phyloP scores from a whole-genome alignment of 2,113 vertebrate species.

The Periophthalmodon schlosseri region DNA sequence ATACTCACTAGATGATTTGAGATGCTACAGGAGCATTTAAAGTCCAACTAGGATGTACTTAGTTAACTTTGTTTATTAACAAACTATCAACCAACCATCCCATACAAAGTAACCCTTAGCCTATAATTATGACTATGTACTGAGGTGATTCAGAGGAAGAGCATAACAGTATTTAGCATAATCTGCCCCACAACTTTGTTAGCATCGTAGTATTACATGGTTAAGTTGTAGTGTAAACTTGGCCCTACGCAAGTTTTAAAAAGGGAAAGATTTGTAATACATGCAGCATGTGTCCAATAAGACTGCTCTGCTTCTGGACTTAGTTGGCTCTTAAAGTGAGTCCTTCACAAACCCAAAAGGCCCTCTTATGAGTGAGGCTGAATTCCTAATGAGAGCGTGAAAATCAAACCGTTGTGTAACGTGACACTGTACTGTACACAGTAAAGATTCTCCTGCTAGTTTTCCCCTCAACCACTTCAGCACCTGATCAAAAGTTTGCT shows the following conservation, averaged over 20 bases:
- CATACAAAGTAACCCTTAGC: neutral
- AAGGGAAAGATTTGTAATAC: neutral
- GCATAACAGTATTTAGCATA: neutral
- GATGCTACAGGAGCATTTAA: neutral
- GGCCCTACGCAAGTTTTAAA: neutral
- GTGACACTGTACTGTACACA: slow-evolving; percentile 80
- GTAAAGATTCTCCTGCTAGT: slow-evolving; percentile 72
- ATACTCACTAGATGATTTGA: neutral
- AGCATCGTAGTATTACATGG: neutral
- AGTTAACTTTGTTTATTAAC: too few relatives aligned
- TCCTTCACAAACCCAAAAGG: slow-evolving; percentile 28
- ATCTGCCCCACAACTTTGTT: neutral
- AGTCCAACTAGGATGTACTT: neutral
- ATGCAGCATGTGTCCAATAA: slow-evolving; percentile 3
- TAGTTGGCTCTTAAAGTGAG: slow-evolving; percentile 27
- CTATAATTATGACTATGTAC: neutral
- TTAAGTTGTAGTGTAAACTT: neutral
- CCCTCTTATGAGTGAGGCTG: slow-evolving; percentile 52
- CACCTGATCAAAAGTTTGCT: slow-evolving; percentile 82
- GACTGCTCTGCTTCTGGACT: slow-evolving; percentile 18
- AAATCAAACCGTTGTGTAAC: slow-evolving; percentile 76
- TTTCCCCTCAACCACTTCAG: slow-evolving; percentile 62
- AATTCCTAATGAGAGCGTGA: slow-evolving; percentile 77
- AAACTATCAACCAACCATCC: neutral
- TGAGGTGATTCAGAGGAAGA: neutral